Evolutionary conservation across 1,140 invertebrate species (phyloP).

Genomic region (Trachelipus rathkii): DNA sequence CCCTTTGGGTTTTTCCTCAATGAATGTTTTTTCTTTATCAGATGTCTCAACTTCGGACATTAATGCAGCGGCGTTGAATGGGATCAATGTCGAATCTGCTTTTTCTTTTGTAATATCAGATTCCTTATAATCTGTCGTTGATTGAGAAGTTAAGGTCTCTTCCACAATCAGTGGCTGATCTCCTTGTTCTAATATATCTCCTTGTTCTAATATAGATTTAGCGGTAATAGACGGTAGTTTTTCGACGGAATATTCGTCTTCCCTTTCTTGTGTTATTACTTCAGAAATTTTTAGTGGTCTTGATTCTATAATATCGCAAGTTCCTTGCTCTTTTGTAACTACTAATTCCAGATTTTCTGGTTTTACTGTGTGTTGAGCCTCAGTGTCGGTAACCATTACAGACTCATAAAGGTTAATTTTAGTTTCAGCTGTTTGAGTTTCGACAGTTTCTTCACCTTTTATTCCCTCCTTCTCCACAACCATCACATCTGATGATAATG

Average conservation of each 20-base stretch:
- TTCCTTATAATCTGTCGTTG: constrained; percentile 28
- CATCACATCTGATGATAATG: constrained; percentile 32
- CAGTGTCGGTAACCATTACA: constrained; percentile 52
- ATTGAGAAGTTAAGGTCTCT: constrained; percentile 29
- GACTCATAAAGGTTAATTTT: constrained; percentile 61
- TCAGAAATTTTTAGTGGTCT: constrained; percentile 49
- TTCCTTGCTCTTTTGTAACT: constrained; percentile 33
- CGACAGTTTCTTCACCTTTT: constrained; percentile 48
- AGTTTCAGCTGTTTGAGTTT: constrained; percentile 51
- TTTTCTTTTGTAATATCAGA: constrained; percentile 20
- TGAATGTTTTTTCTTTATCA: constrained; percentile 41
- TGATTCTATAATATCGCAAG: constrained; percentile 26
- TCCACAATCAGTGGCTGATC: constrained; percentile 31
- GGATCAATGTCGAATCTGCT: constrained; percentile 34
- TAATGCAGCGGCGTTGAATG: constrained; percentile 36
- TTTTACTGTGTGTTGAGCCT: constrained; percentile 21
- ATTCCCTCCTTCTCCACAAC: constrained; percentile 32
- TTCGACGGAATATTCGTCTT: constrained; percentile 56
- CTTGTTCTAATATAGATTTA: constrained; percentile 21
- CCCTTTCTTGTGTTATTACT: constrained; percentile 59
- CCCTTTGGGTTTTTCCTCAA: constrained; percentile 27
- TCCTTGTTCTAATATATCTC: constrained; percentile 26
- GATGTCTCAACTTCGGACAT: constrained; percentile 38
- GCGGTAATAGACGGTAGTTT: constrained; percentile 43
- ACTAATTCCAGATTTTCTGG: constrained; percentile 24